These are phyloP conservation scores for Lissocephala sabroskyi DNA, from an alignment of 2,888 invertebrate species.

Conservation along the genomic window DNA sequence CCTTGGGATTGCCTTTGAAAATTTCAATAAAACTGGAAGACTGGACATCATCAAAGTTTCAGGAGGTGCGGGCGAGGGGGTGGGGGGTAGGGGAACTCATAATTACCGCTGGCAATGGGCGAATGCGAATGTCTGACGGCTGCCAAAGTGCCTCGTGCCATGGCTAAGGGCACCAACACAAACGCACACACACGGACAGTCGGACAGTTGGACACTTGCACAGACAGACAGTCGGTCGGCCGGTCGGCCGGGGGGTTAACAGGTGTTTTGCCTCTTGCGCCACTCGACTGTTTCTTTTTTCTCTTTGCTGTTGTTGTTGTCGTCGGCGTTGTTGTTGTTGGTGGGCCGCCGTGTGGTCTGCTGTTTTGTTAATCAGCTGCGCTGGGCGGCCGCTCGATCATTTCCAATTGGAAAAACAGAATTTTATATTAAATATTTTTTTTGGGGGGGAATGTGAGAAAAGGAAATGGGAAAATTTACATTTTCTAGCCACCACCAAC, in stretches of 20 bases:
- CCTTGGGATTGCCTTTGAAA: too few species aligned
- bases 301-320: conserved; percentile 8
- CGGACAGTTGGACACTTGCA: not conserved
- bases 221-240: not conserved
- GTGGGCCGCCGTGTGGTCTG: too few species aligned
- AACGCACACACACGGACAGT: conserved; percentile 1
- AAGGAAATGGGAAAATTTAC: too few species aligned
- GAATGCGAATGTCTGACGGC: conserved; percentile 3
- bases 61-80: too few species aligned
- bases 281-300: too few species aligned
- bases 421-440: too few species aligned
- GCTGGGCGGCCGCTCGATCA: too few species aligned
- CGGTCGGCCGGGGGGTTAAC: conserved; percentile 44
- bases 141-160: not conserved
- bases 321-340: not conserved
- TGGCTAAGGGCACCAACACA: conserved; percentile 10
- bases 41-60: too few species aligned
- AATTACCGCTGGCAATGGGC: conserved; percentile 4
- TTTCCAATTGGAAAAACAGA: too few species aligned
- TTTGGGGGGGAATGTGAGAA: conserved; percentile 2
- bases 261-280: conserved; percentile 51
- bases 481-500: too few species aligned
- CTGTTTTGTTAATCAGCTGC: conserved; percentile 28
- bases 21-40: too few species aligned
- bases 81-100: too few species aligned